A percentile compares a stretch with the other conserved stretches of the same genome.
Conservation (phyloP, 2,797 vertebrate species). For the Dicrostonyx torquatus region DNA sequence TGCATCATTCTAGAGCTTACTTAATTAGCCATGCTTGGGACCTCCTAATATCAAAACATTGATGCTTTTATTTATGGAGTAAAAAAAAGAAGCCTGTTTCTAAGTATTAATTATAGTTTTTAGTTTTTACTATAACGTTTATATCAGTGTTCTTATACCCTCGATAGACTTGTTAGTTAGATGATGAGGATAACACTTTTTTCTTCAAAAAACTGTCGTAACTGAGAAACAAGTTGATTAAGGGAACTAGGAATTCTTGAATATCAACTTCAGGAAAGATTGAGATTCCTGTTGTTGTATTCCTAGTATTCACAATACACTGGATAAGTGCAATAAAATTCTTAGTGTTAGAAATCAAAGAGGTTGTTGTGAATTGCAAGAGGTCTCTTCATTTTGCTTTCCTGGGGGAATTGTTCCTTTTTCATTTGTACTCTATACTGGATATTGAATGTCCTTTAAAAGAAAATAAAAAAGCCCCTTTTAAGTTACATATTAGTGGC, state of each 20-base stretch:
- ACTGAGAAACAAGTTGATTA: background rate
- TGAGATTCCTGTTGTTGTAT: background rate
- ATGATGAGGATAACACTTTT: background rate
- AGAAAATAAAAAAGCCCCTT: constrained; percentile 49
- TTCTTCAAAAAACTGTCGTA: background rate
- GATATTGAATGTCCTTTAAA: constrained; percentile 30
- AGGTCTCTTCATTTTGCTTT: background rate
- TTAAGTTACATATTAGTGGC: constrained; percentile 52
- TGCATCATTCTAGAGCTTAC: background rate
- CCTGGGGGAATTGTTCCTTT: background rate
- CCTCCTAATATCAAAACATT: background rate
- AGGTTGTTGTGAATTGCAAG: constrained; percentile 22
- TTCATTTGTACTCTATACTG: constrained; percentile 30
- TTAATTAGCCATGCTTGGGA: background rate
- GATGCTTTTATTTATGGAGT: background rate
- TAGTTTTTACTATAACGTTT: background rate
- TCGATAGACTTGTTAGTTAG: background rate
- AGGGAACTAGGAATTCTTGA: background rate
- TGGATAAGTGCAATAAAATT: background rate
- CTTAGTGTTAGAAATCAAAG: constrained; percentile 27
- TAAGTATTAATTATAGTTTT: background rate
- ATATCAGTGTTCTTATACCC: background rate
- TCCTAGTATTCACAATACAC: background rate
- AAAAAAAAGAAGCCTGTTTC: constrained; percentile 5
- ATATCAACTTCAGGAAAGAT: background rate